A percentile compares a stretch with the other conserved stretches of the same genome.
Evolutionary conservation across 2,113 vertebrate species (phyloP).

Genomic region (Plectropomus leopardus): DNA sequence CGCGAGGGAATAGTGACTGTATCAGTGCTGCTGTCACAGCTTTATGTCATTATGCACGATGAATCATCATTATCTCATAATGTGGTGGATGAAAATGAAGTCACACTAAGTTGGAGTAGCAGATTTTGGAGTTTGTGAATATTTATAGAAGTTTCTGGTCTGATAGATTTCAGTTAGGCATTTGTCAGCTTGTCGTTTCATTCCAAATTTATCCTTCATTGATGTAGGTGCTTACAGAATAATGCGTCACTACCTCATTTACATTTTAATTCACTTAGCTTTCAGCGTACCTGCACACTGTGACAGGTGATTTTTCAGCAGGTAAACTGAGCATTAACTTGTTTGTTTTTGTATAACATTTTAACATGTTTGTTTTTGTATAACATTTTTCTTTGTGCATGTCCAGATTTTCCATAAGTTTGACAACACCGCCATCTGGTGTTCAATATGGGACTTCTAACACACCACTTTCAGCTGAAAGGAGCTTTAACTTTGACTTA

Average conservation of each 20-base stretch:
- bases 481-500: no score
- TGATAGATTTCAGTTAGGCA: background rate
- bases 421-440: slow-evolving; percentile 48
- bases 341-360: background rate
- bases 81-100: slow-evolving; percentile 2
- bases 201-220: background rate
- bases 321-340: slow-evolving; percentile 7
- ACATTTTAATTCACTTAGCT: slow-evolving; percentile 24
- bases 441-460: slow-evolving; percentile 21
- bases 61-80: slow-evolving; percentile 38
- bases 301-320: slow-evolving; percentile 8
- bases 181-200: background rate
- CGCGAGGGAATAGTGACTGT: slow-evolving; percentile 12
- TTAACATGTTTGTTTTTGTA: background rate
- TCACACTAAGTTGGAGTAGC: background rate
- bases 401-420: background rate
- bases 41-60: slow-evolving; percentile 7
- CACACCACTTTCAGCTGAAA: no score
- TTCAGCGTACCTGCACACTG: rapidly evolving
- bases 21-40: slow-evolving; percentile 21
- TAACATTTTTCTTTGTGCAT: background rate
- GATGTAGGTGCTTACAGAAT: background rate
- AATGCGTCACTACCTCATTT: background rate
- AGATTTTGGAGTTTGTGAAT: slow-evolving; percentile 4
- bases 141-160: slow-evolving; percentile 4